A percentile compares a stretch with the other conserved stretches of the same genome.
Conservation (phyloP, 2,113 vertebrate genomes). For the Takifugu bimaculatus region DNA sequence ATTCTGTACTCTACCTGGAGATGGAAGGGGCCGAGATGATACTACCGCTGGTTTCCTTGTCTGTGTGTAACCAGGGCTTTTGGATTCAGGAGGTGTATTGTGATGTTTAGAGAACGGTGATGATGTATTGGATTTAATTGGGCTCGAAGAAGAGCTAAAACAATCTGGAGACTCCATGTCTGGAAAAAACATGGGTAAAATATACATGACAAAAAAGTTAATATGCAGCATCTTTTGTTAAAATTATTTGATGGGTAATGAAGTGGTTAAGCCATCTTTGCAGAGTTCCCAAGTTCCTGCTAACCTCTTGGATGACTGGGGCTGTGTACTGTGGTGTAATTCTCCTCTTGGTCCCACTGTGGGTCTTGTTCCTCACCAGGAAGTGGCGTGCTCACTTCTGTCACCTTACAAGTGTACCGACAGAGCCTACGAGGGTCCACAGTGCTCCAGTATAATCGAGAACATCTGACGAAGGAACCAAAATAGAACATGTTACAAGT, state of each 20-base stretch:
- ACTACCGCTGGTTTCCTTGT: slow-evolving; percentile 82
- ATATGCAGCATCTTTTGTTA: not conserved
- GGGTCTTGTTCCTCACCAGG: slow-evolving; percentile 69
- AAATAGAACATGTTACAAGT: too few relatives aligned
- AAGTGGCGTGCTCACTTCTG: slow-evolving; percentile 79
- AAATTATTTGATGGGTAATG: too few relatives aligned
- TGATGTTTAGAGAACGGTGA: slow-evolving; percentile 72
- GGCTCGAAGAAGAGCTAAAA: slow-evolving; percentile 59
- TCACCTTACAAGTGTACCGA: slow-evolving; percentile 85
- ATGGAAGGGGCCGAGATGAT: slow-evolving; percentile 83
- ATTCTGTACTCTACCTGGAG: slow-evolving; percentile 75
- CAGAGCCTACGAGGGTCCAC: slow-evolving; percentile 83
- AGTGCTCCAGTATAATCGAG: slow-evolving; percentile 90
- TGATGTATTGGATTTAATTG: slow-evolving; percentile 59
- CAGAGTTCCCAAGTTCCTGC: slow-evolving; percentile 1
- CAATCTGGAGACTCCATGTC: slow-evolving; percentile 57
- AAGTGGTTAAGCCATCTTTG: too few relatives aligned
- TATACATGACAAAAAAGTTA: not conserved
- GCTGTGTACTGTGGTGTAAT: slow-evolving; percentile 85
- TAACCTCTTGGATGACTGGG: slow-evolving; percentile 71
- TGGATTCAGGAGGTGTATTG: slow-evolving; percentile 69
- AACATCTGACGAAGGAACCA: slow-evolving; percentile 73
- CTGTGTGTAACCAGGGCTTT: slow-evolving; percentile 79
- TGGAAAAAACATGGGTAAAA: slow-evolving; percentile 22
- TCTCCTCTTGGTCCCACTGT: slow-evolving; percentile 75